Evolutionary conservation across 2,113 vertebrate species (phyloP), one percentile per base, ranked within the genome.

Genomic region (Trogon melanurus): DNA sequence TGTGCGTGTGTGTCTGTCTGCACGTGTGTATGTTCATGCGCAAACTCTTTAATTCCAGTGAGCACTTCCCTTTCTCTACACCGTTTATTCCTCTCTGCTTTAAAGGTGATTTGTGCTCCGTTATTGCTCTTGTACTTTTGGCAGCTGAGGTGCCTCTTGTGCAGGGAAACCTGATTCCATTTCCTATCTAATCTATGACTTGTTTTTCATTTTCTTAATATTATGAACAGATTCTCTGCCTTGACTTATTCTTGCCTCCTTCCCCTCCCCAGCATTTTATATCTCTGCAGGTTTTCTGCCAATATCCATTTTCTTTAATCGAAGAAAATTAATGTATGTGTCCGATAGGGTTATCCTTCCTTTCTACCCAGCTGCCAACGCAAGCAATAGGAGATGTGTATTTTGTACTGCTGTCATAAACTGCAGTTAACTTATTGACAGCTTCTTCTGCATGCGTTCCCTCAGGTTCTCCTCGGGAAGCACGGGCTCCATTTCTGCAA

Each of bases 51-150:
- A 95, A 92, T 95, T 94, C 85, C 87, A 92, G 88, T 56, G 72
- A 90, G 85, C 64, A 62, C 78, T 94, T 90, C 56, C 73, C 53
- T 87, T 95, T 89, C 91, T 91, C 83, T 85, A 51, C 62, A 79
- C 67, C 56, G 48, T 96, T 97, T 96, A 84, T 85, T 93, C 72
- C 44, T 83, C 72, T 85, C 74, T 89, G 79, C 75, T 92, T 96
- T 96, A 94, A 96, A 95, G 94, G 88, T 97, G 95, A 91, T 95
- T 97, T 95, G 92, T 88, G 84, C 57, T 89, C 66, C 80, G 93
- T 97, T 95, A 96, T 97, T 96, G 79, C 93, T 95, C 76, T 94
- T 96, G 85, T 92, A 70, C 88, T 97, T 96, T 96, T 96, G 94
- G 80, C 94, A 94, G 92, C 82, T 92, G 85, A 91, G 79, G 36